phyloP scores from a whole-genome alignment of 2,888 invertebrate species.

The Lithodes maja region DNA sequence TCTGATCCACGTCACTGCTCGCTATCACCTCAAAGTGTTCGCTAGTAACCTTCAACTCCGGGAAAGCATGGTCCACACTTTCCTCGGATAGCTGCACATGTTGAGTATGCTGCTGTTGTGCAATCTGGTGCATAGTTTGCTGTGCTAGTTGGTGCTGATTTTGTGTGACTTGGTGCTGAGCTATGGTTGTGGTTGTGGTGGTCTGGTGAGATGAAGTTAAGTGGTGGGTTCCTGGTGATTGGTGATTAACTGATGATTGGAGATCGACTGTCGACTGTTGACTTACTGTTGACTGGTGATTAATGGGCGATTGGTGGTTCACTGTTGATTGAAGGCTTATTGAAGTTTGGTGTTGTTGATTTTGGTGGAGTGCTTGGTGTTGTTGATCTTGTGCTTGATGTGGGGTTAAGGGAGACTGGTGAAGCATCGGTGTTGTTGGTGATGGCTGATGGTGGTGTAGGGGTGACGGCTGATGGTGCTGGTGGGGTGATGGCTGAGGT shows the following conservation, averaged over 20 bases:
- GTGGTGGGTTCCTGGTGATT: not conserved
- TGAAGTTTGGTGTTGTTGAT: not conserved
- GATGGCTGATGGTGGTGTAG: not conserved
- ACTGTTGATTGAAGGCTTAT: too few species aligned
- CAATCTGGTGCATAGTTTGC: not conserved
- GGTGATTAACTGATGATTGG: not conserved
- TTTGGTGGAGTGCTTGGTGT: not conserved
- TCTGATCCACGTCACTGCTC: slow-evolving; percentile 36
- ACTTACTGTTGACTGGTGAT: too few species aligned
- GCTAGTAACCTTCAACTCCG: slow-evolving; percentile 41
- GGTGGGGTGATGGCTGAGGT: not conserved
- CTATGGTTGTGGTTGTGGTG: too few species aligned
- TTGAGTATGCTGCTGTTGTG: not conserved
- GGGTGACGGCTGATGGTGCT: not conserved
- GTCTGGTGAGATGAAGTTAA: too few species aligned
- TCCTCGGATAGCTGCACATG: not conserved
- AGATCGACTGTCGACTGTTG: too few species aligned
- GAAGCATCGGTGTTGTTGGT: not conserved
- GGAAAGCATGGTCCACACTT: slow-evolving; percentile 35
- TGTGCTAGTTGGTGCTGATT: slow-evolving; percentile 33
- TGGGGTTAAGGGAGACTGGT: not conserved
- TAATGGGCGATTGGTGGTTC: too few species aligned
- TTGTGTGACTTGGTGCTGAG: not conserved
- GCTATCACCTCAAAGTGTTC: slow-evolving; percentile 49
- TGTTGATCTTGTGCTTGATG: slow-evolving; percentile 1